Evolutionary conservation across 2,888 invertebrate genomes (phyloP).

Genomic region (Cylindroiulus punctatus): DNA sequence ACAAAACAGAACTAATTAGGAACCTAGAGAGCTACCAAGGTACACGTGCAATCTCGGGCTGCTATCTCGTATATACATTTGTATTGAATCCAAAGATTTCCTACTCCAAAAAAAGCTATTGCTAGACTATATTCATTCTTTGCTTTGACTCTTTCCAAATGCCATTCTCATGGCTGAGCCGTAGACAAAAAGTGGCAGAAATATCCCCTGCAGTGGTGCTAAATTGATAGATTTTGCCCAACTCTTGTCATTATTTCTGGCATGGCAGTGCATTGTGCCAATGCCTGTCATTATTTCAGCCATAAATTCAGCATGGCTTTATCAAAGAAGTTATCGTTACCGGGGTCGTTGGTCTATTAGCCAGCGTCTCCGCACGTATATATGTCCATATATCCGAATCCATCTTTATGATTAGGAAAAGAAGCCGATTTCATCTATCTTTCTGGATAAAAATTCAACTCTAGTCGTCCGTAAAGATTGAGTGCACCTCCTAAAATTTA

Average conservation of each 20-base stretch:
- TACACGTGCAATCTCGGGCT: neutral
- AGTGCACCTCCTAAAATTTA: slow-evolving; percentile 35
- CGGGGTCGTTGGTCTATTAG: slow-evolving; percentile 42
- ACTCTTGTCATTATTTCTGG: slow-evolving; percentile 47
- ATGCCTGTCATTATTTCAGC: slow-evolving; percentile 47
- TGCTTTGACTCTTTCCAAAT: neutral
- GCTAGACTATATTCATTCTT: neutral
- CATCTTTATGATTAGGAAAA: slow-evolving; percentile 45
- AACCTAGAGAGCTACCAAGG: no score
- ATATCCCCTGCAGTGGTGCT: slow-evolving; percentile 43
- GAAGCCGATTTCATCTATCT: slow-evolving; percentile 26
- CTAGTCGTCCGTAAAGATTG: slow-evolving; percentile 47
- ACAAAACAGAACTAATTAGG: no score
- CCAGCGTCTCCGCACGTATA: neutral
- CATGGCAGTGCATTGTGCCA: slow-evolving; percentile 45
- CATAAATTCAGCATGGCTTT: slow-evolving; percentile 43
- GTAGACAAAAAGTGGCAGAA: neutral
- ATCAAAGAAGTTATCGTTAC: slow-evolving; percentile 47
- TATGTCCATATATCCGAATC: neutral
- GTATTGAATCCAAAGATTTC: neutral
- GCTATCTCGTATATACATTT: neutral
- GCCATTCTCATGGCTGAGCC: neutral
- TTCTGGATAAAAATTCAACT: slow-evolving; percentile 41
- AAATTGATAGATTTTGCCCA: slow-evolving; percentile 37
- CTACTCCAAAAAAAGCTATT: neutral